phyloP scores from a whole-genome alignment of 2,888 invertebrate species.

The Rotaria macrura region DNA sequence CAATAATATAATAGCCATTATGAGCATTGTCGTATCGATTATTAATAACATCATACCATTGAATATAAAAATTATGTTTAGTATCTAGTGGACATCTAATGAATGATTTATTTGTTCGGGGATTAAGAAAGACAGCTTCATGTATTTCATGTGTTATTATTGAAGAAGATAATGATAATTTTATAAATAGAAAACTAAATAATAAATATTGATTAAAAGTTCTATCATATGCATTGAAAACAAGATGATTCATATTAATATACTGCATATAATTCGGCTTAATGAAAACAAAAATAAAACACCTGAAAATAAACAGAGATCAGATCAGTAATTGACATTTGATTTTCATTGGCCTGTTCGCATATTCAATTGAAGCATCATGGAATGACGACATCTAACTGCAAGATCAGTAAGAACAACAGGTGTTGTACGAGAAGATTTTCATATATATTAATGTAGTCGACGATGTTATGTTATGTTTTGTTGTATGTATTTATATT shows the following conservation, averaged over 20 bases:
- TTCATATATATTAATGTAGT: no score
- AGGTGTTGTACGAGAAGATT: not conserved
- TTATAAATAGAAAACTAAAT: not conserved
- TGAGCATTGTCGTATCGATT: not conserved
- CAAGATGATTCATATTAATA: not conserved
- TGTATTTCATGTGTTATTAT: not conserved
- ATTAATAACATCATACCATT: not conserved
- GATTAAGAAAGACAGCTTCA: not conserved
- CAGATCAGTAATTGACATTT: not conserved
- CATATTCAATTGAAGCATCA: not conserved
- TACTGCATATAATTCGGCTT: no score
- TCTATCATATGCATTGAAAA: not conserved
- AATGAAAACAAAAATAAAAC: not conserved
- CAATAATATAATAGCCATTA: not conserved
- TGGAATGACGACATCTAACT: not conserved
- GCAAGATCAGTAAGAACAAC: not conserved
- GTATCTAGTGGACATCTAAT: not conserved
- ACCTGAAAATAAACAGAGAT: not conserved
- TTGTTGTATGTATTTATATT: not conserved
- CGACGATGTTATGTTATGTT: not conserved
- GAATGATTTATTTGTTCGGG: not conserved
- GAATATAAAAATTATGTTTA: not conserved
- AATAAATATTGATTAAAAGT: not conserved
- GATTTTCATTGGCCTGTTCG: not conserved
- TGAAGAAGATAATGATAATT: not conserved